Evolutionary conservation across 2,888 invertebrate species (phyloP), one percentile per base, ranked within the genome.

Genomic region (Sinelater perroti): DNA sequence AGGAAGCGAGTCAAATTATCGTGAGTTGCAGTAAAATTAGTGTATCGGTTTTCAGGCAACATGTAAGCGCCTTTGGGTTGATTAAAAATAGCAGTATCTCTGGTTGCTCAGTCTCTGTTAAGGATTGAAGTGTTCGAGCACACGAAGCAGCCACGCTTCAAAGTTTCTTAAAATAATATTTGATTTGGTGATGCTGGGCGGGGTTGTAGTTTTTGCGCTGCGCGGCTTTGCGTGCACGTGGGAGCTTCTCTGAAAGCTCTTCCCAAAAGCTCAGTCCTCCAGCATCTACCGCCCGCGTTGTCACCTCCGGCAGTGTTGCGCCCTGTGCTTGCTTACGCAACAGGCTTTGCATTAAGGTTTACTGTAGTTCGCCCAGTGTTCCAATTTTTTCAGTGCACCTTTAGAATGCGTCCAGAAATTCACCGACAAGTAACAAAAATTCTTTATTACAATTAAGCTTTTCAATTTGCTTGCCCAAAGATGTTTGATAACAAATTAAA

Each of bases 211-310:
- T 45, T 58, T 59, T 55, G 59, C 55, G 44, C 44, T 59, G 59
- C 59, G 59, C 59, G 42, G 45, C 45, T 42, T 26, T 44, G 30
- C 16, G 21, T 59, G 54, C 59, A 59, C 59, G 59, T 59, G 59
- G 59, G 54, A 50, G 55, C 50, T 53, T 50, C 38, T 54, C 52
- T 17, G 42, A 55, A 59, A 59, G 55, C 54, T 55, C 44, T 36
- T 30, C 35, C 18, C 28, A 46, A 55, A 55, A 47, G 47, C 54
- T 58, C 59, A 59, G 59, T 59, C 36, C 50, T 44, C 21, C 35
- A 55, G 16, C 36, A 49, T 49, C 58, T 11, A 38, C 28, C 50
- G 40, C 36, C 14, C 54, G 54, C 24, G 54, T 30, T 55, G 59
- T 36, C 42, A 50, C 50, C 49, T 13, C 45, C 18, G 33, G 3